Base-by-base conservation (phyloP, 2,888 invertebrate genomes). In the Eurois occulta region DNA sequence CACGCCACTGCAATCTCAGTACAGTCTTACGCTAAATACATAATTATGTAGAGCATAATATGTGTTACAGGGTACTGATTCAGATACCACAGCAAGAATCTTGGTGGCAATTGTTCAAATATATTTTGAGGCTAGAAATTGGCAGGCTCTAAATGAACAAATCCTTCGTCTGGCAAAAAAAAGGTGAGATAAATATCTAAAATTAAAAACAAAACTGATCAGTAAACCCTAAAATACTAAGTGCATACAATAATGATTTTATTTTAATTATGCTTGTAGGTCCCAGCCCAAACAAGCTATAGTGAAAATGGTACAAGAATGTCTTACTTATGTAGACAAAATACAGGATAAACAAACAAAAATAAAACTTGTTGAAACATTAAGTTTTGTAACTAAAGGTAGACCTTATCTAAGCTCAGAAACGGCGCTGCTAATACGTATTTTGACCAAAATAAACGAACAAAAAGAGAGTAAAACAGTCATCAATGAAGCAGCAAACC, bases 361-460 rank as follows among this genome's bases (percentile, higher is more conserved):
- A 96, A 97, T 99, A 62, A 99, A 99, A 93, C 97, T 99, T 0
- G 99, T 99, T 91, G 99, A 99, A 93, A 99, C 99, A 0, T 96
- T 99, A 70, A 97, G 99, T 85, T 97, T 98, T 13, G 99, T 99
- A 2, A 99, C 99, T 0, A 99, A 99, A 93, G 99, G 99, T 87
- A 99, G 99, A 98, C 99, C 99, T 86, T 99, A 99, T 94, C 99
- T 99, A 16, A 99, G 99, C 97, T 99, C 99, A 24, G 99, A 99
- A 95, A 97, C 99, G 89, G 99, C 99, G 7, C 97, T 99, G 75
- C 96, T 99, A 7, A 99, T 99, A 3, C 98, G 99, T 90, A 98
- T 98, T 86, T 94, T 99, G 81, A 60, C 24, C 11, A 77, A 75
- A 66, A 75, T 77, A 46, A 75, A 75, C 24, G 58, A 16, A 32